These are phyloP conservation scores for Steatocranus sp. DNA, from an alignment of 2,797 vertebrate species.

Conservation along the genomic window DNA sequence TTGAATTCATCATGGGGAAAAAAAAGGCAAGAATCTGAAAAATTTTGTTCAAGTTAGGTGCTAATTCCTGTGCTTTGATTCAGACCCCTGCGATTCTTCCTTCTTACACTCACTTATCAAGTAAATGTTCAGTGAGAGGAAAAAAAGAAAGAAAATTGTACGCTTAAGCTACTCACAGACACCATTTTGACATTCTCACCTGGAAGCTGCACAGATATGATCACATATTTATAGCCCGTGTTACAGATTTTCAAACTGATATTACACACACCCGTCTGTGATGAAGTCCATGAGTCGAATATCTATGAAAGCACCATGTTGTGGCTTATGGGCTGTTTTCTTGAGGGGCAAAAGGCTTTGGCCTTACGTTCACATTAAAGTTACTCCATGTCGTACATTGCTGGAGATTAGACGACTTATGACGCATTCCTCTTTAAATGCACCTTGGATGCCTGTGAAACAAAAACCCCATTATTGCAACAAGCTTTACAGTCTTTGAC, in stretches of 20 bases:
- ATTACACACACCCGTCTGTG: background rate
- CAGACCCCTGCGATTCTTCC: background rate
- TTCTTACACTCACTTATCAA: background rate
- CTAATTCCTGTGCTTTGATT: background rate
- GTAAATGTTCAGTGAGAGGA: constrained; percentile 19
- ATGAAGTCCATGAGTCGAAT: background rate
- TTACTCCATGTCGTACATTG: background rate
- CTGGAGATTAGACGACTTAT: background rate
- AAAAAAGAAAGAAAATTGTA: background rate
- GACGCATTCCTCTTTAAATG: background rate
- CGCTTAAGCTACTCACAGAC: background rate
- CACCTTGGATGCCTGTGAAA: background rate
- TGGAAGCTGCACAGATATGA: background rate
- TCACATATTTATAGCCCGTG: background rate
- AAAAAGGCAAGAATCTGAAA: background rate
- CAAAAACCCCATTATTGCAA: background rate
- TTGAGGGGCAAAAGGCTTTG: background rate
- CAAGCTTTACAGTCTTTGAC: background rate
- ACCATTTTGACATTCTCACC: background rate
- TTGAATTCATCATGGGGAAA: background rate
- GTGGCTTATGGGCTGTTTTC: background rate
- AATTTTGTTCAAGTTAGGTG: background rate
- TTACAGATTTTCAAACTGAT: background rate
- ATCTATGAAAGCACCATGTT: background rate
- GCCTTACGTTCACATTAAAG: background rate